Base-by-base conservation (phyloP, 2,888 invertebrate genomes). In the Bombylius discolor region DNA sequence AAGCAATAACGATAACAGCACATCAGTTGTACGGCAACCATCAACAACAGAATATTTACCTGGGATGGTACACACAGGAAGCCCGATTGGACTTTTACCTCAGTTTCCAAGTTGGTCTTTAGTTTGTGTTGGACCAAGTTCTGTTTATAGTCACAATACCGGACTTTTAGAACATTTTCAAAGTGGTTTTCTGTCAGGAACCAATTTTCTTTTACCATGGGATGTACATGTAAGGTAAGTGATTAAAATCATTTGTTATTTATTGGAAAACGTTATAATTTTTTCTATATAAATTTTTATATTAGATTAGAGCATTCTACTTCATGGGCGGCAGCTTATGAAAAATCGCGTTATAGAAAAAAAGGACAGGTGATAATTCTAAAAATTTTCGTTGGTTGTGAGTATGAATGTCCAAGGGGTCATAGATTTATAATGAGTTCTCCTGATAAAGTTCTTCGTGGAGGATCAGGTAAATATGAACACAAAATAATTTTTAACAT, bases 321-420 rank as follows among this genome's bases (percentile, higher is more conserved):
- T 47, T 62, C 66, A 42, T 66, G 67, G 68, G 58, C 65, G 51
- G 64, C 59, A 9, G 58, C 65, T 3, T 66, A 68, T 52, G 70
- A 71, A 58, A 71, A 69, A 58, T 63, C 67, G n/a, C 65, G 70
- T 33, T 68, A 67, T 59, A 67, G 72, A 11, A 73, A 72, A 59
- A 69, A 69, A 50, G 70, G 70, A n/a, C 70, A 71, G 60, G 67
- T 70, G 1, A 63, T 87, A 68, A 83, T 83, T 5, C 87, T 92
- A 47, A 93, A 94, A 77, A 87, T 94, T 64, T 95, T 95, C 72
- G 84, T 98, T 56, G 98, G 98, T 0, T 85, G 91, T 65, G 98
- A 99, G 71, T 98, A 97, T 73, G 98, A 99, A 74, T 99, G 98
- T 73, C 87, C 90, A 0, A 75, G 91, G n/a, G 98, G 98, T n/a